Percentiles rank a stretch among this genome's conserved stretches.
These are phyloP conservation scores for Allophyes oxyacanthae DNA, from an alignment of 2,888 invertebrate species.

Conservation along the genomic window DNA sequence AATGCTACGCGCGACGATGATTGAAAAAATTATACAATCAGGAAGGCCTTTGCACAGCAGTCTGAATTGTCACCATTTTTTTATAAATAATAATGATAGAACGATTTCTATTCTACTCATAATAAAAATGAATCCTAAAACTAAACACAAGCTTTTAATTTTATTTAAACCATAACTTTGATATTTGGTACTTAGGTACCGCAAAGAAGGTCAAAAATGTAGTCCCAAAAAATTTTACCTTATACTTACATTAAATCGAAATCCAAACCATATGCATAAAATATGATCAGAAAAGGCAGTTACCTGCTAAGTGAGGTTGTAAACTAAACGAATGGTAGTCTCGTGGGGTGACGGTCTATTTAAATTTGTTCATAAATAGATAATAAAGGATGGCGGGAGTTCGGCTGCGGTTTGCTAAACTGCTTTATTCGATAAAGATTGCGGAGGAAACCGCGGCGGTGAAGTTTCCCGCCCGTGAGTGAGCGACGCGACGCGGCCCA, in stretches of 20 bases:
- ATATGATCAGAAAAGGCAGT: constrained; percentile 52
- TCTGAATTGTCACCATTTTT: too few species aligned
- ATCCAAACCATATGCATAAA: constrained; percentile 48
- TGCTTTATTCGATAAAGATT: constrained; percentile 84
- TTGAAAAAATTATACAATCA: too few species aligned
- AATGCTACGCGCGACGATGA: too few species aligned
- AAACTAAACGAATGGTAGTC: constrained; percentile 64
- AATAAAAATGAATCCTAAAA: too few species aligned
- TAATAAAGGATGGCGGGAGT: constrained; percentile 75
- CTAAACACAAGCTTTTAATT: too few species aligned
- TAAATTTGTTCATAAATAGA: constrained; percentile 83
- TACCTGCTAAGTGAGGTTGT: constrained; percentile 51
- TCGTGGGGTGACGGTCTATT: constrained; percentile 64
- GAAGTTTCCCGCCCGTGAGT: constrained; percentile 56
- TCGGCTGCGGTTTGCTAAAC: constrained; percentile 76
- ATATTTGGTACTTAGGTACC: too few species aligned
- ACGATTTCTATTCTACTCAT: too few species aligned
- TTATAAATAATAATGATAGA: too few species aligned
- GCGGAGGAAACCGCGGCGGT: constrained; percentile 62
- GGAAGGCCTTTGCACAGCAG: too few species aligned
- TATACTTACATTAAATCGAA: constrained; percentile 29
- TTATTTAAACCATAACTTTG: too few species aligned
- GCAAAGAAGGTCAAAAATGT: too few species aligned
- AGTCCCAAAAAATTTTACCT: constrained; percentile 7
- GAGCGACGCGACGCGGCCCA: constrained; percentile 21